Percentiles rank a stretch among this genome's conserved stretches.
These are phyloP conservation scores for Diabrotica undecimpunctata DNA, from an alignment of 1,140 invertebrate species.

Conservation along the genomic window DNA sequence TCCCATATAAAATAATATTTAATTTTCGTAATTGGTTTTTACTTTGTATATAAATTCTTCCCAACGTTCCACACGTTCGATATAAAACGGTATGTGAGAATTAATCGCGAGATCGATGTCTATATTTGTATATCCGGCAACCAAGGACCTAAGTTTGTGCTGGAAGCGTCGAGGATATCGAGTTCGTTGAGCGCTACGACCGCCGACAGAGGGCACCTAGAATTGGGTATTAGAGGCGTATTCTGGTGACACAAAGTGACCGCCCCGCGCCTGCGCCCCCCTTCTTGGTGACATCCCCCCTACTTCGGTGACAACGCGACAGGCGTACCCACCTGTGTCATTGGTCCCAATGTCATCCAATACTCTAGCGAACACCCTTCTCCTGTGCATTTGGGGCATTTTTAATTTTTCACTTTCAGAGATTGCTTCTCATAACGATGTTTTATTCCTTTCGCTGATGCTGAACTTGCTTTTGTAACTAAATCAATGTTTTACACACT, in stretches of 20 bases:
- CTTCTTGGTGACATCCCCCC: slow-evolving; percentile 45
- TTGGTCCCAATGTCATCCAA: slow-evolving; percentile 45
- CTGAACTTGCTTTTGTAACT: too few species aligned
- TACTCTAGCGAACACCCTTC: slow-evolving; percentile 30
- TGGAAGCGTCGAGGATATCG: slow-evolving; percentile 23
- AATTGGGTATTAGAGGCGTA: slow-evolving; percentile 45
- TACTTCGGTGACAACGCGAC: slow-evolving; percentile 41
- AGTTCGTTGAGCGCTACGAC: slow-evolving; percentile 15
- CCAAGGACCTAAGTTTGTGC: neutral
- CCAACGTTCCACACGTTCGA: too few species aligned
- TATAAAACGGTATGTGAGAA: too few species aligned
- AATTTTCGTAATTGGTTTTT: too few species aligned
- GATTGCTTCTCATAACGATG: neutral
- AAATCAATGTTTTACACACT: neutral
- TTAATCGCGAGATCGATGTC: neutral
- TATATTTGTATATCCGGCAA: slow-evolving; percentile 4
- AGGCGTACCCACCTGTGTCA: slow-evolving; percentile 47
- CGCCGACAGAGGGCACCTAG: slow-evolving; percentile 40
- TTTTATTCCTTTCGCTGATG: neutral
- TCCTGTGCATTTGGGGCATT: neutral
- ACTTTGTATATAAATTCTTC: too few species aligned
- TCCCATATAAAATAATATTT: too few species aligned
- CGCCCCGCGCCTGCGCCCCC: slow-evolving; percentile 44
- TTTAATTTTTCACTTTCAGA: slow-evolving; percentile 4
- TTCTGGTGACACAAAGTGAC: slow-evolving; percentile 44